Evolutionary conservation across 1,140 invertebrate genomes (phyloP).

Genomic region (Drosophila parabipectinata): DNA sequence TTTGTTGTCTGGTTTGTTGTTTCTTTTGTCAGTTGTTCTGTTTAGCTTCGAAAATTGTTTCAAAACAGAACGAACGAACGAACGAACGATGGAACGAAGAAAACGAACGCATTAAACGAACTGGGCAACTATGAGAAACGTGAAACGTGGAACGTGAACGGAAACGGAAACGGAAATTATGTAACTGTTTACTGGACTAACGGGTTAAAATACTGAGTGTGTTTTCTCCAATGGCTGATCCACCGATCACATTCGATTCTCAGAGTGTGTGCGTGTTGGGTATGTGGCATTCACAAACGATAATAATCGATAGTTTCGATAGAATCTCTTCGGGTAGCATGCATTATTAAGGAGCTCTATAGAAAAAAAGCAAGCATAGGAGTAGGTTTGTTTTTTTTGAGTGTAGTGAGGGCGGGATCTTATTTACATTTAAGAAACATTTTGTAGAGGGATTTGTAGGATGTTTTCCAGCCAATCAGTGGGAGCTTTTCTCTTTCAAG

Average conservation of each 20-base stretch:
- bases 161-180: conserved; percentile 35
- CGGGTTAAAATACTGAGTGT: conserved; percentile 1
- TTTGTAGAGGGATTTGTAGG: not conserved
- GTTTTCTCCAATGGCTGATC: conserved; percentile 11
- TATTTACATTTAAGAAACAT: conserved; percentile 9
- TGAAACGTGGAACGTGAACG: conserved; percentile 27
- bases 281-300: conserved; percentile 33
- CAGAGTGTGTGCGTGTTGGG: conserved; percentile 3
- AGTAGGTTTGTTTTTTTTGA: not conserved
- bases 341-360: conserved; percentile 4
- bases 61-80: conserved; percentile 62
- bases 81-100: conserved; percentile 51
- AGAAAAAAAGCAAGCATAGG: conserved; percentile 5
- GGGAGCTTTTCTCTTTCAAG: conserved; percentile 15
- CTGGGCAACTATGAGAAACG: conserved; percentile 64
- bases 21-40: conserved; percentile 11
- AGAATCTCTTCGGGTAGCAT: conserved; percentile 9
- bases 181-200: conserved; percentile 20
- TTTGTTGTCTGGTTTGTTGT: conserved; percentile 7
- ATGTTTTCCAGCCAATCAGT: conserved; percentile 34
- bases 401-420: not conserved
- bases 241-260: conserved; percentile 15
- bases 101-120: conserved; percentile 64
- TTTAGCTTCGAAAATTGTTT: conserved; percentile 39
- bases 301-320: conserved; percentile 3